Percentiles rank a stretch among this genome's conserved stretches.
Evolutionary conservation across 2,113 vertebrate genomes (phyloP).

Genomic region (Gallinago media): DNA sequence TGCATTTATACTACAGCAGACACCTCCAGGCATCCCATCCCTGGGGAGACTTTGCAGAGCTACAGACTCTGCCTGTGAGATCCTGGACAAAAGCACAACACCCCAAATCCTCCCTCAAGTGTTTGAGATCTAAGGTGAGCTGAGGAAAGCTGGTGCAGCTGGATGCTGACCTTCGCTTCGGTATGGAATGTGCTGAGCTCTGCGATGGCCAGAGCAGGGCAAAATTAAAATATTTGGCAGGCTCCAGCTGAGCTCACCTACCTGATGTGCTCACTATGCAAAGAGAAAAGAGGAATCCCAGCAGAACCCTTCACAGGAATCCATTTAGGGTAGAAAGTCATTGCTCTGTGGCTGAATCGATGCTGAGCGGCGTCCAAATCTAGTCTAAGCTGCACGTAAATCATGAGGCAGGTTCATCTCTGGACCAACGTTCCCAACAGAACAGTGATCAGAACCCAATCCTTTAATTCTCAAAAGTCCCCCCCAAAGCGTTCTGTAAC

Average conservation of each 20-base stretch:
- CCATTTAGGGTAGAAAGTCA: neutral
- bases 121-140: neutral
- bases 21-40: neutral
- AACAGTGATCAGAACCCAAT: neutral
- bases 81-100: neutral
- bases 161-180: neutral
- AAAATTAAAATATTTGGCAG: conserved; percentile 42
- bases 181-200: conserved; percentile 3
- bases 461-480: neutral
- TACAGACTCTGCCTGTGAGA: neutral
- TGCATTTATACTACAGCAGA: neutral
- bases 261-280: neutral
- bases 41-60: neutral
- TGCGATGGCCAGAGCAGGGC: conserved; percentile 2
- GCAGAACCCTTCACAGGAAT: neutral
- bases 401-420: neutral
- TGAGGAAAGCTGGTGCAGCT: neutral
- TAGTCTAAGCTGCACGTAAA: neutral
- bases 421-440: fast-evolving
- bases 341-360: neutral
- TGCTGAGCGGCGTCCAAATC: neutral
- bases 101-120: neutral
- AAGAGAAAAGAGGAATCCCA: conserved; percentile 9
- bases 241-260: conserved; percentile 14
- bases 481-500: neutral